Evolutionary conservation across 2,113 vertebrate genomes (phyloP).

Genomic region (Chroicocephalus ridibundus): DNA sequence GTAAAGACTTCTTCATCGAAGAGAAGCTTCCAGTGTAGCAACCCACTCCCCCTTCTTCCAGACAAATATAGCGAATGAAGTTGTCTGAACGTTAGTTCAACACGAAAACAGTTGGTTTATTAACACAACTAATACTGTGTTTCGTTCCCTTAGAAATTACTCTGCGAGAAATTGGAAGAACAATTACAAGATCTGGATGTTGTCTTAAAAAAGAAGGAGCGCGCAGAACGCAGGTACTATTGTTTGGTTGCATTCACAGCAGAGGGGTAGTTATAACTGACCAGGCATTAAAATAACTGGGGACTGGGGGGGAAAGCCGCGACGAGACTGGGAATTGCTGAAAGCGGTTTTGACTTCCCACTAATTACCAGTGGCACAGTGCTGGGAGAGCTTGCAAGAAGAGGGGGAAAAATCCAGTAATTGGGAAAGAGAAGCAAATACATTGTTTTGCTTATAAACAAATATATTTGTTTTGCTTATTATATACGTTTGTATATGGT

Average conservation of each 20-base stretch:
- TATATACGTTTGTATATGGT: too few relatives aligned
- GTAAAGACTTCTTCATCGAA: neutral
- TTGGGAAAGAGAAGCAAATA: neutral
- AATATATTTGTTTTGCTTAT: neutral
- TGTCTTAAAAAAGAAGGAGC: conserved; percentile 93
- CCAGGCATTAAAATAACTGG: neutral
- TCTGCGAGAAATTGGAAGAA: conserved; percentile 96
- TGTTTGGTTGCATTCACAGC: neutral
- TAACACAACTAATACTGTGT: neutral
- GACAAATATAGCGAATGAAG: neutral
- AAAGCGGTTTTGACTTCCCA: neutral
- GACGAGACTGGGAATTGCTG: neutral
- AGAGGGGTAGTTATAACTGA: neutral
- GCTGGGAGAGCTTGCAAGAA: neutral
- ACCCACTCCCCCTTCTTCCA: neutral
- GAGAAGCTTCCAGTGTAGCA: neutral
- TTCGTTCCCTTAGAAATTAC: conserved; percentile 83
- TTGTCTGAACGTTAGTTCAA: neutral
- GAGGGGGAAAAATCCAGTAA: neutral
- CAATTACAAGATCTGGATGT: conserved; percentile 93
- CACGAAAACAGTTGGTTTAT: neutral
- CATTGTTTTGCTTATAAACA: neutral
- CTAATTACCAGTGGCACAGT: neutral
- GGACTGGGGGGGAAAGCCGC: neutral
- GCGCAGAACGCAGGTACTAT: conserved; percentile 90